Conservation (phyloP, 2,888 invertebrate species). For the Brenthis daphne region DNA sequence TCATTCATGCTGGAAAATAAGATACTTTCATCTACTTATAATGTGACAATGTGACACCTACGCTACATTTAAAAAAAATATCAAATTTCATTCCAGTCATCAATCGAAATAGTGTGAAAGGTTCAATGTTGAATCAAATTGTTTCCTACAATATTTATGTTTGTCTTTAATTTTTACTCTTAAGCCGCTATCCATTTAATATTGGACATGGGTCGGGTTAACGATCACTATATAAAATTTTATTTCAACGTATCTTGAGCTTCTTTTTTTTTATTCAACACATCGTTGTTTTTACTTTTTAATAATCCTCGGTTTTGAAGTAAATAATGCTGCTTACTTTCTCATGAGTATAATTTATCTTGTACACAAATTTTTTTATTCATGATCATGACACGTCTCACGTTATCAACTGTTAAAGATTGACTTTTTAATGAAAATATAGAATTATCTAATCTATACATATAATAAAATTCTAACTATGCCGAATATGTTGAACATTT, state of each 20-base stretch:
- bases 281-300: slow-evolving; percentile 73
- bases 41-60: slow-evolving; percentile 62
- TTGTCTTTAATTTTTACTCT: slow-evolving; percentile 80
- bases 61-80: slow-evolving; percentile 65
- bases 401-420: too few relatives aligned
- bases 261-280: slow-evolving; percentile 70
- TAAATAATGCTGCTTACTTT: slow-evolving; percentile 43
- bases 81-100: slow-evolving; percentile 75
- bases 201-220: slow-evolving; percentile 74
- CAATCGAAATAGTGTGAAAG: slow-evolving; percentile 58
- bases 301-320: slow-evolving; percentile 59
- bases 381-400: too few relatives aligned
- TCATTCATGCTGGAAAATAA: not conserved
- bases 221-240: slow-evolving; percentile 80
- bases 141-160: slow-evolving; percentile 73
- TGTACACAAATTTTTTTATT: not conserved
- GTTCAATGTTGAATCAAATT: slow-evolving; percentile 67
- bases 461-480: too few relatives aligned
- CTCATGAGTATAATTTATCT: slow-evolving; percentile 7
- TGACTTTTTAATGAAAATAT: too few relatives aligned
- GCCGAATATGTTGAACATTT: too few relatives aligned
- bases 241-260: slow-evolving; percentile 72
- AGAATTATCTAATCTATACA: too few relatives aligned
- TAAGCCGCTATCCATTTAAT: slow-evolving; percentile 76
- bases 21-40: slow-evolving; percentile 4